Conservation (phyloP, 2,888 invertebrate genomes). For the Lottia scabra region DNA sequence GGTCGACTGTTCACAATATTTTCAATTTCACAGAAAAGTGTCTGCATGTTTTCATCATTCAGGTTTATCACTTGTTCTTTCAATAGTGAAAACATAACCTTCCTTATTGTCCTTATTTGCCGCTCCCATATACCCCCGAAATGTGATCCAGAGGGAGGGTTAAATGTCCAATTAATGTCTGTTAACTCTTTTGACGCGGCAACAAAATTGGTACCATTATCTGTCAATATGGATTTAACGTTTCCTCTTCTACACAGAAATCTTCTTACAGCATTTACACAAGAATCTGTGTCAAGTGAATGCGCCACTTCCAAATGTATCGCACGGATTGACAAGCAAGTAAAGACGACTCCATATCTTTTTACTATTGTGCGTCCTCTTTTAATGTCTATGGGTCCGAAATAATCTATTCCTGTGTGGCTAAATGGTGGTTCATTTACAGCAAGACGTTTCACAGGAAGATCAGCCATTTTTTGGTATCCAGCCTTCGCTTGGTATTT, state of each 20-base stretch:
- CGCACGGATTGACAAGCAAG: constrained; percentile 40
- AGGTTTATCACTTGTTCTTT: neutral
- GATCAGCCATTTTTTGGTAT: constrained; percentile 36
- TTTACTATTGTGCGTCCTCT: constrained; percentile 43
- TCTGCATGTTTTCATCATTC: constrained; percentile 27
- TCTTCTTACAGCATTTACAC: constrained; percentile 40
- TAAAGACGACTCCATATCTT: constrained; percentile 44
- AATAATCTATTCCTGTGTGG: constrained; percentile 42
- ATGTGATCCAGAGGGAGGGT: constrained; percentile 15
- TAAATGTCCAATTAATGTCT: constrained; percentile 11
- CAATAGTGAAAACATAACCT: constrained; percentile 1
- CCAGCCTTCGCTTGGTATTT: constrained; percentile 12
- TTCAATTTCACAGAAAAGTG: constrained; percentile 33
- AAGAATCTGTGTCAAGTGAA: constrained; percentile 41
- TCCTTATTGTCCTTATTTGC: constrained; percentile 9
- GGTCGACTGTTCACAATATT: constrained; percentile 31
- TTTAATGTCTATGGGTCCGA: constrained; percentile 45
- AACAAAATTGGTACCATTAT: constrained; percentile 47
- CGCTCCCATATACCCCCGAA: constrained; percentile 18
- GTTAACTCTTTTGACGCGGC: constrained; percentile 41
- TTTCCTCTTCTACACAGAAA: constrained; percentile 40
- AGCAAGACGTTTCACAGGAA: constrained; percentile 37
- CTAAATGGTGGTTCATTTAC: constrained; percentile 39
- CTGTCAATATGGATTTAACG: constrained; percentile 34
- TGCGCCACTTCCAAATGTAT: constrained; percentile 44